Percentiles rank a stretch among this genome's conserved stretches.
Conservation (phyloP, 1,140 invertebrate genomes). For the Centruroides sculpturatus region DNA sequence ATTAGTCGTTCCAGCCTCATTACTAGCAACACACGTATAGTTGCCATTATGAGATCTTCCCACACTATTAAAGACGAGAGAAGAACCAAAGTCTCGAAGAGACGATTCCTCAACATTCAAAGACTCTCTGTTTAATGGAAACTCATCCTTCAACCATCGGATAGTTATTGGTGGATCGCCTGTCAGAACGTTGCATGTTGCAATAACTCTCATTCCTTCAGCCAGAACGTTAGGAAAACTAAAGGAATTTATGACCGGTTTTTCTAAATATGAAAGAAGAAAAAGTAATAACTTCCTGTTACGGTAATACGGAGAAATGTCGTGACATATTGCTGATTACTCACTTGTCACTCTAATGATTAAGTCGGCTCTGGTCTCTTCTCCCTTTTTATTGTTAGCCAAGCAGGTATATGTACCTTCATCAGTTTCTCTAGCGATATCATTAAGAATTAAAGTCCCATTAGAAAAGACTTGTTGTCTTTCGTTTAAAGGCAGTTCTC, state of each 20-base stretch:
- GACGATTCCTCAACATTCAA: slow-evolving; percentile 27
- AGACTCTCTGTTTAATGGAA: slow-evolving; percentile 24
- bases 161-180: slow-evolving; percentile 60
- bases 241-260: slow-evolving; percentile 26
- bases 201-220: slow-evolving; percentile 66
- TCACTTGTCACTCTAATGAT: slow-evolving; percentile 94
- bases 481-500: slow-evolving; percentile 76
- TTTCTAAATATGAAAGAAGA: slow-evolving; percentile 9
- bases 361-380: slow-evolving; percentile 64
- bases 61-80: slow-evolving; percentile 28
- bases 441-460: slow-evolving; percentile 82
- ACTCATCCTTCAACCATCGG: slow-evolving; percentile 56
- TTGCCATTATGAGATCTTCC: slow-evolving; percentile 34
- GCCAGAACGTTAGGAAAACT: slow-evolving; percentile 47
- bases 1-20: slow-evolving; percentile 43
- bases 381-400: slow-evolving; percentile 75
- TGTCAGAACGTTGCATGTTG: slow-evolving; percentile 65
- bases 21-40: slow-evolving; percentile 53
- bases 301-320: neutral
- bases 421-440: slow-evolving; percentile 77
- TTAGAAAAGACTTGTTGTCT: slow-evolving; percentile 87
- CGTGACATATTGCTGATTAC: slow-evolving; percentile 10
- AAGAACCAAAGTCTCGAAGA: slow-evolving; percentile 19
- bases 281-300: neutral
- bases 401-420: slow-evolving; percentile 88